A percentile compares a stretch with the other conserved stretches of the same genome.
phyloP scores from a whole-genome alignment of 2,113 vertebrate genomes.

The Uropsilus gracilis region DNA sequence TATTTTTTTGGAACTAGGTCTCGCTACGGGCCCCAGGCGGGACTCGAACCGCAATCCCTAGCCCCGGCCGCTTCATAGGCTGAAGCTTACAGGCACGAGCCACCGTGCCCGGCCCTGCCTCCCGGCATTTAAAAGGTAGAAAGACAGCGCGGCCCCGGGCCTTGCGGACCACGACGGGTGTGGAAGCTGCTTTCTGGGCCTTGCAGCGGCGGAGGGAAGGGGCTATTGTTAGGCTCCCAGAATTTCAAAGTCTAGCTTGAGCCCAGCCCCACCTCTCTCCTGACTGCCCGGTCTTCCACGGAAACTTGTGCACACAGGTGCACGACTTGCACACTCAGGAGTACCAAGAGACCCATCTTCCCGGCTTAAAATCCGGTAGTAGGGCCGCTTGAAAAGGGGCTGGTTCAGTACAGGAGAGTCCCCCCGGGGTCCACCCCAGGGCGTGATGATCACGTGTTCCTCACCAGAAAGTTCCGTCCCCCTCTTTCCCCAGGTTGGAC shows the following conservation, averaged over 20 bases:
- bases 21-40: no score
- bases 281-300: neutral
- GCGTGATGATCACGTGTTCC: neutral
- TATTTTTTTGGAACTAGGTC: no score
- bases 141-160: neutral
- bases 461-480: neutral
- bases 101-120: no score
- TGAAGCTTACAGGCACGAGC: no score
- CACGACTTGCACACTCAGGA: neutral
- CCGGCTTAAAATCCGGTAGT: neutral
- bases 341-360: neutral
- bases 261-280: neutral
- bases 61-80: no score
- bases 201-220: neutral
- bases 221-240: neutral
- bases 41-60: no score
- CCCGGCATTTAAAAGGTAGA: neutral
- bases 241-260: neutral
- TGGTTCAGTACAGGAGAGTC: neutral
- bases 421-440: no score
- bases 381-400: neutral
- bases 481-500: neutral
- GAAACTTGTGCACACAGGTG: neutral
- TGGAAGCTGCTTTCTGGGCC: neutral
- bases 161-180: neutral